Percentiles rank a stretch among this genome's conserved stretches.
phyloP scores from a whole-genome alignment of 2,888 invertebrate genomes.

The Orchesella flavescens region DNA sequence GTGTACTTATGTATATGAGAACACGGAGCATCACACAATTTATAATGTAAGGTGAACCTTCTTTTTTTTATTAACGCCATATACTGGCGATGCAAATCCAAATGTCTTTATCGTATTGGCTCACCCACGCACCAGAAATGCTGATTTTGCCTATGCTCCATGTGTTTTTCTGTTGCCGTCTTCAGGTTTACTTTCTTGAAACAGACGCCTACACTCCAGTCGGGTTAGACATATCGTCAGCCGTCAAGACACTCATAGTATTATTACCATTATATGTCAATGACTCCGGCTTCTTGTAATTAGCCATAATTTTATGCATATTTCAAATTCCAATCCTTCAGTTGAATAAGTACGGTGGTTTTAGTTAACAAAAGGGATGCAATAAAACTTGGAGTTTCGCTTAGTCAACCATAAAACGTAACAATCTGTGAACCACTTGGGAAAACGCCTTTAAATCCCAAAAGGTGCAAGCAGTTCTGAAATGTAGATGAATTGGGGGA shows the following conservation, averaged over 20 bases:
- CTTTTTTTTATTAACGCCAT: no score
- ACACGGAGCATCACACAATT: no score
- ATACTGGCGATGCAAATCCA: no score
- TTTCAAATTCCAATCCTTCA: background rate
- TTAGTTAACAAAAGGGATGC: no score
- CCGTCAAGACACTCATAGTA: constrained; percentile 15
- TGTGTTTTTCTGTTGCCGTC: background rate
- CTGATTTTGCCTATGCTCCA: background rate
- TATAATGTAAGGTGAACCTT: no score
- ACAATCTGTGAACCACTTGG: background rate
- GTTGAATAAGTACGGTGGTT: no score
- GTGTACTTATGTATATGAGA: no score
- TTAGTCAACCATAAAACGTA: background rate
- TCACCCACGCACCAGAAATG: background rate
- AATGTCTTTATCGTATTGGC: constrained; percentile 25
- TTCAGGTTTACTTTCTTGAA: constrained; percentile 14
- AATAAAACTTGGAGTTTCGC: background rate
- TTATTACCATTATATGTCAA: constrained; percentile 31
- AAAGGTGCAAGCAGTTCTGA: no score
- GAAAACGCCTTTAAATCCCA: no score
- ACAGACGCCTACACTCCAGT: constrained; percentile 45
- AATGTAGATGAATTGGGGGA: no score
- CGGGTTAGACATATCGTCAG: constrained; percentile 47
- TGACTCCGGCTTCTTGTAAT: constrained; percentile 33
- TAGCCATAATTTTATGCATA: constrained; percentile 17